Conservation (phyloP, 1,140 invertebrate genomes). For the Pentalonia nigronervosa region DNA sequence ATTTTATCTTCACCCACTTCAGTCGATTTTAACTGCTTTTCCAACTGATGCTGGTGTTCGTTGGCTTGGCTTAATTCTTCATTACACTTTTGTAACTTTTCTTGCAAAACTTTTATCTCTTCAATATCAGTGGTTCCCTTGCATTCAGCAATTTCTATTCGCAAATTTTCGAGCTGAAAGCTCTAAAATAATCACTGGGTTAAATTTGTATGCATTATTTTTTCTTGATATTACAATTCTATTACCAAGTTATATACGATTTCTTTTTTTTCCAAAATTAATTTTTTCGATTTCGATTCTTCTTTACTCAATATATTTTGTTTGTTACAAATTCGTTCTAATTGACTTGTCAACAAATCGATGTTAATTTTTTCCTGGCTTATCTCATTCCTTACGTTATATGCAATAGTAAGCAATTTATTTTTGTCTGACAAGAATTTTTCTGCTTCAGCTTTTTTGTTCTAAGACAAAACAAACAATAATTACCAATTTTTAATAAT, state of each 20-base stretch:
- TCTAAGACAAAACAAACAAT: conserved; percentile 1
- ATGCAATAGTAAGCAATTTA: background rate
- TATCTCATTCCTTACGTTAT: background rate
- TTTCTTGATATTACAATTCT: background rate
- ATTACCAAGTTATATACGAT: conserved; percentile 36
- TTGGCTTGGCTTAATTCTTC: background rate
- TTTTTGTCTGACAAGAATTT: background rate
- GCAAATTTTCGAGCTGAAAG: conserved; percentile 33
- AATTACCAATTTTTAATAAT: background rate
- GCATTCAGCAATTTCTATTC: background rate
- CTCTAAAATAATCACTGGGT: conserved; percentile 29
- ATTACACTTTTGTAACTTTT: background rate
- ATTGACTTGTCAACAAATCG: conserved; percentile 1
- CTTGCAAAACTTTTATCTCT: conserved; percentile 10
- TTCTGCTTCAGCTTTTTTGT: conserved; percentile 20
- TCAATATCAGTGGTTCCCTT: background rate
- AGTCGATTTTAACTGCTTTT: conserved; percentile 30
- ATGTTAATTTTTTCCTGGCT: conserved; percentile 41
- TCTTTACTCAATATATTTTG: background rate
- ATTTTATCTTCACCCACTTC: background rate
- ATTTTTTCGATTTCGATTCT: conserved; percentile 18
- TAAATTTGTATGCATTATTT: background rate
- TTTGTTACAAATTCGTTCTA: background rate
- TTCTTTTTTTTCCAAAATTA: conserved; percentile 43
- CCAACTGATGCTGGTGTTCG: background rate